A percentile compares a stretch with the other conserved stretches of the same genome.
Evolutionary conservation across 2,113 vertebrate genomes (phyloP).

Genomic region (Spermophilus dauricus): DNA sequence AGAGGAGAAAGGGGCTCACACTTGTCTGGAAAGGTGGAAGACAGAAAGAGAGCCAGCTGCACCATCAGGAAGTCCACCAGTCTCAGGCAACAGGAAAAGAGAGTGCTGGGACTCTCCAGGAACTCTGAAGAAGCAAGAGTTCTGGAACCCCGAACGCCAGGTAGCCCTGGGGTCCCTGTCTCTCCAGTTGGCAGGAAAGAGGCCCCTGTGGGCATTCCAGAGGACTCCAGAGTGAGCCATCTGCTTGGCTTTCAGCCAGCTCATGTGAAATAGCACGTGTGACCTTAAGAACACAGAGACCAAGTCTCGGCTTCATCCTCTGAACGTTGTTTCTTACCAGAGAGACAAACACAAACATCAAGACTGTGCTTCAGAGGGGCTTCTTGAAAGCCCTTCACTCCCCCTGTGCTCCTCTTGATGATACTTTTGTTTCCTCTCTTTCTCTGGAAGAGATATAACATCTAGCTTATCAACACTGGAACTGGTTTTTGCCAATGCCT

Average conservation of each 20-base stretch:
- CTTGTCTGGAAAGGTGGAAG: not conserved
- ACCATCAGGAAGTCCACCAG: not conserved
- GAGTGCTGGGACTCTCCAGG: not conserved
- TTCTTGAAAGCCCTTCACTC: not conserved
- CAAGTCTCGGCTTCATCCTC: not conserved
- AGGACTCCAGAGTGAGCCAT: not conserved
- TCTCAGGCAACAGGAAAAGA: not conserved
- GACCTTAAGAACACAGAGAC: not conserved
- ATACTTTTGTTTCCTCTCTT: not conserved
- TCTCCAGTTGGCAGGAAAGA: not conserved
- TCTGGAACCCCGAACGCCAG: not conserved
- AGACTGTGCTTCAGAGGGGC: not conserved
- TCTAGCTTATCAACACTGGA: not conserved
- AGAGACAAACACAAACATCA: not conserved
- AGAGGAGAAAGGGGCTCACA: not conserved
- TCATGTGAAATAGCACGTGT: not conserved
- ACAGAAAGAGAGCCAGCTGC: not conserved
- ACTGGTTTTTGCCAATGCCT: not conserved
- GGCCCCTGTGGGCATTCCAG: no score
- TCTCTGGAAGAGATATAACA: not conserved
- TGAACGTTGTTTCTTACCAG: not conserved
- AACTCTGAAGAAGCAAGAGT: not conserved
- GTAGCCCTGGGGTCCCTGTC: not conserved
- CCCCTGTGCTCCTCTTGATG: not conserved
- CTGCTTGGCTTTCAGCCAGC: not conserved